Evolutionary conservation across 2,888 invertebrate species (phyloP), one percentile per base, ranked within the genome.

Genomic region (Hydroisotoma schaefferi): DNA sequence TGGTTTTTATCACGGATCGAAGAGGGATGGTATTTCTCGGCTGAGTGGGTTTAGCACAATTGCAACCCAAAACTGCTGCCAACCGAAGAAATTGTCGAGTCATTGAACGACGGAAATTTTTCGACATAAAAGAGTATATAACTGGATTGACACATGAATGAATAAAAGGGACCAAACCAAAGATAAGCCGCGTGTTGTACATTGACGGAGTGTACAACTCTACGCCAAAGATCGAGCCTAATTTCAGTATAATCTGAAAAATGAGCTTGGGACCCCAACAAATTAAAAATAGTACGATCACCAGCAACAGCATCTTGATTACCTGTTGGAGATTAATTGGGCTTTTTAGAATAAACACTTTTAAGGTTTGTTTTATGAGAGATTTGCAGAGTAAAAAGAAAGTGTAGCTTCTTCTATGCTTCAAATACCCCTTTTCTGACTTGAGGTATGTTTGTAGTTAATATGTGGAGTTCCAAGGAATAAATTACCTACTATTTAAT

Each of bases 231-330:
- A 64, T 59, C 2, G 75, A 65, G 2, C 75, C 74, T 15, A 75
- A 61, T 60, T 77, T 77, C 57, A 78, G 76, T 38, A 77, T 61
- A 18, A 79, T 74, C 52, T 77, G 75, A 66, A 80, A 75, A 25
- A 78, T 74, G 27, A 80, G 74, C 33, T 77, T 76, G 2, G 81
- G 80, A n/a, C 80, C 80, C 80, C 80, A 81, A 67, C 79, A 79
- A 5, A 79, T 38, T 28, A 80, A 72, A 73, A 81, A 81, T 1
- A 80, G 75, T 2, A 77, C 52, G 23, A 81, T 77, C 12, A 81
- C 79, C 15, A 80, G 75, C 10, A 80, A 76, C 59, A 81, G 75
- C 80, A 81, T 81, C 72, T 80, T 80, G 63, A 81, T 81, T 8
- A 81, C 80, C 80, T 81, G 75, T 0, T 33, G 33, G 15, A 33